Evolutionary conservation across 2,113 vertebrate genomes (phyloP), one percentile per base, ranked within the genome.

Genomic region (Myiozetetes cayanensis): DNA sequence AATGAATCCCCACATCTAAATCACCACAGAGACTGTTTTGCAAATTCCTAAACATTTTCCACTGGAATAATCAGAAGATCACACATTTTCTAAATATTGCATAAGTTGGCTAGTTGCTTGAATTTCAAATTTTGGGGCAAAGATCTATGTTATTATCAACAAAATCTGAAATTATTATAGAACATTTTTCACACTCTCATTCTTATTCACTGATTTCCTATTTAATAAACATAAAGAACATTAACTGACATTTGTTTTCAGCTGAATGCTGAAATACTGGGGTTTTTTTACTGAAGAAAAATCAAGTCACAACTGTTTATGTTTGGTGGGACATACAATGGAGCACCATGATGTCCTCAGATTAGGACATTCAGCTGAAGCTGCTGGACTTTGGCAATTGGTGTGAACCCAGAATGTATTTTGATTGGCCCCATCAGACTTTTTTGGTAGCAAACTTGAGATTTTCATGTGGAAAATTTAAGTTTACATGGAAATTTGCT

Each of bases 171-270:
- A 87, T 88, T 82, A 91, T 82, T 95, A 85, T 87, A 65, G 62
- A 87, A 46, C 46, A 1, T 78, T 89, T 77, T 63, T 95, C 74
- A 87, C 85, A 85, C 77, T 92, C 25, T 75, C 58, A 62, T 85
- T 94, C 66, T 85, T 82, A 65, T 72, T 89, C 81, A 79, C 90
- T 95, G 85, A 91, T 91, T 96, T 95, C 53, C 84, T 89, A 94
- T 91, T 96, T 93, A 82, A 93, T 35, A 89, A 74, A 62, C 72
- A 93, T 86, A 79, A 95, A 96, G 93, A 93, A 83, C 58, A 66
- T 72, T 85, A 89, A 75, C 31, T 81, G 49, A 56, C 23, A 12
- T 92, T 94, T 87, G 66, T 76, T 95, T 94, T 89, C 75, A 82
- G 89, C 56, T 85, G 89, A 95, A 94, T 87, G 58, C 67, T 93